Percentiles rank a stretch among this genome's conserved stretches.
phyloP scores from a whole-genome alignment of 2,888 invertebrate species.

The Cremastobaeus sp. region DNA sequence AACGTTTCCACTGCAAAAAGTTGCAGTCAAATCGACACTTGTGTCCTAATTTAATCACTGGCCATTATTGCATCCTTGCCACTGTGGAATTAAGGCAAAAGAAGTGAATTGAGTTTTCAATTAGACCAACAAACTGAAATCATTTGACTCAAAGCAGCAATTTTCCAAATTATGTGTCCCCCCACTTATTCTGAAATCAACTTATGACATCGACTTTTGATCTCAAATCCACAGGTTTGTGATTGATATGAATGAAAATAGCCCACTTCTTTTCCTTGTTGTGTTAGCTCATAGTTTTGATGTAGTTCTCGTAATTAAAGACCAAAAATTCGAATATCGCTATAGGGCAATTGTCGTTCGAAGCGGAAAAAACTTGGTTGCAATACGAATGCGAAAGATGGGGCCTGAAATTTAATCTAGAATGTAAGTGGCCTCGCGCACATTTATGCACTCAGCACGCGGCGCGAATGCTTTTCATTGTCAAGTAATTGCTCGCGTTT shows the following conservation, averaged over 20 bases:
- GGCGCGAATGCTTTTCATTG: conserved; percentile 29
- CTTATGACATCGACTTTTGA: conserved; percentile 25
- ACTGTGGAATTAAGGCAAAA: conserved; percentile 50
- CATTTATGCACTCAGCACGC: conserved; percentile 38
- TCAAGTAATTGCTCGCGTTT: conserved; percentile 41
- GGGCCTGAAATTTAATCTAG: conserved; percentile 89
- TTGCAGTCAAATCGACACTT: too few species aligned
- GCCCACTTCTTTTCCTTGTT: conserved; percentile 3
- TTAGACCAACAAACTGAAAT: too few species aligned
- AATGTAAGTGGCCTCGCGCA: conserved; percentile 81
- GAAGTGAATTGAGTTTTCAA: too few species aligned
- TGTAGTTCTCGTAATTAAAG: conserved; percentile 50
- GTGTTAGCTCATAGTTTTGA: conserved; percentile 44
- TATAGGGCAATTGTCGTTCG: conserved; percentile 90
- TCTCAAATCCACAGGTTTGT: conserved; percentile 47
- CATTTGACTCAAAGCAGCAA: too few species aligned
- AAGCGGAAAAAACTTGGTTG: conserved; percentile 93
- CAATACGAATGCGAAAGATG: conserved; percentile 93
- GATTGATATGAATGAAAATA: conserved; percentile 20
- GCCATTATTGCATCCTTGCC: conserved; percentile 2
- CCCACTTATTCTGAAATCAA: too few species aligned
- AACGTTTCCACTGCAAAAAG: too few species aligned
- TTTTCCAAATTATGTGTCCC: not conserved
- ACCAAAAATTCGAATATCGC: conserved; percentile 61
- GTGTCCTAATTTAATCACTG: not conserved